Evolutionary conservation across 2,113 vertebrate species (phyloP).

Genomic region (Catharus bicknelli): DNA sequence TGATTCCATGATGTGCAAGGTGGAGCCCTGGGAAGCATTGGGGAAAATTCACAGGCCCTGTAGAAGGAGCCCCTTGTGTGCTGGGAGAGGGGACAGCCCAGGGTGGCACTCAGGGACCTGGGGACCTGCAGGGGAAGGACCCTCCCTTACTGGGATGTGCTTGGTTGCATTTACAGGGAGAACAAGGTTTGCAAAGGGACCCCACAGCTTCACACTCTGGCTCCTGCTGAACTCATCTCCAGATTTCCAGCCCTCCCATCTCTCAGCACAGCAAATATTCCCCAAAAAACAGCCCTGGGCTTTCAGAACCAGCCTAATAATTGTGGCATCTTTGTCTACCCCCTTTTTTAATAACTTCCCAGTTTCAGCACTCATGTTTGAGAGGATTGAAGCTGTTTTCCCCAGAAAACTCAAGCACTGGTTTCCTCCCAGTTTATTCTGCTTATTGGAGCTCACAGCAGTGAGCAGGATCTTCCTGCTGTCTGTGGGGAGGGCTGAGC

Average conservation of each 20-base stretch:
- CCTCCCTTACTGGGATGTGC: not conserved
- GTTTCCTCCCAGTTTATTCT: not conserved
- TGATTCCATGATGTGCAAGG: not conserved
- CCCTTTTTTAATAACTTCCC: constrained; percentile 1
- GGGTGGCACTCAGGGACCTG: fast-evolving
- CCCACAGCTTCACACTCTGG: not conserved
- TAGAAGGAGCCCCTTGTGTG: not conserved
- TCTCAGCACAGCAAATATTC: not conserved
- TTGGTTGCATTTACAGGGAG: not conserved
- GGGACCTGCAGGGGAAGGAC: not conserved
- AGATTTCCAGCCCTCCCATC: not conserved
- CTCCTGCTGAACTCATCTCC: not conserved
- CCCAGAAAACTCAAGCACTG: not conserved
- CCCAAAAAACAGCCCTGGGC: not conserved
- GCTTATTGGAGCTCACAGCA: not conserved
- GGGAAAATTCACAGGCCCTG: not conserved
- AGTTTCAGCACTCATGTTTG: not conserved
- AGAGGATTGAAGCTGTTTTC: not conserved
- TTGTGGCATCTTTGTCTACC: not conserved
- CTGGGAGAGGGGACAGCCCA: not conserved
- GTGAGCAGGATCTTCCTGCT: not conserved
- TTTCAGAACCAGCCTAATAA: not conserved
- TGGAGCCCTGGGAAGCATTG: not conserved
- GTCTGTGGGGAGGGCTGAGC: not conserved
- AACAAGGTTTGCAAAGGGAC: not conserved